Evolutionary conservation across 2,113 vertebrate genomes (phyloP), one percentile per base, ranked within the genome.

Genomic region (Acanthisitta chloris): DNA sequence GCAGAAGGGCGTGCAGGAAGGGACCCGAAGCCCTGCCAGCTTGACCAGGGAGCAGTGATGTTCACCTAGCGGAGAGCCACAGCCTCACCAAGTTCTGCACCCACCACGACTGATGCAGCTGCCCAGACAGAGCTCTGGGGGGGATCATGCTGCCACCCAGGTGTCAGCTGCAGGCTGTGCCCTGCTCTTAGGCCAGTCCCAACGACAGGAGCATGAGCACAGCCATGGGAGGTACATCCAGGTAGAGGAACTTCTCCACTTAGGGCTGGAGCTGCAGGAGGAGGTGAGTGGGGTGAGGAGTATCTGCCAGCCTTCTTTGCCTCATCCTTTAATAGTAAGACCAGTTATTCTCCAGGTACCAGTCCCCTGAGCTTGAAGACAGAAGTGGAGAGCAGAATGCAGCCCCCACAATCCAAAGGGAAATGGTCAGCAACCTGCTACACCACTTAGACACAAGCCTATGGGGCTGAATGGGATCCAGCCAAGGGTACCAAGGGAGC

Each of bases 91-190:
- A 70, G 34, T 34, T 54, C 46, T 76, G 46, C 62, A 54, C 14
- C n/a, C 25, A 31, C 29, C 70, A 61, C 4, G 8, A 13, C 14
- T 21, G 12, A 4, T 1, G 2, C 62, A 61, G 40, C 1, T 0
- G 48, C 62, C 17, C 17, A 10, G 48, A 36, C 4, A 34, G 34
- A 80, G 62, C 64, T 83, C 71, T 21, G 25, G 48, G 16, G 16
- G 18, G 17, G 62, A 42, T 26, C 1, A 2, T 29, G 19, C 61
- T 82, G 45, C 46, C 69, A 46, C 38, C 23, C 36, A 33, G 33
- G 28, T 52, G 19, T 34, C 69, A 67, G 20, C 34, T 69, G 87
- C 25, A 69, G 70, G 17, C 46, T 55, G 54, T 76, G 46, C 34
- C 62, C 54, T 48, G 31, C 79, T 48, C 48, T 33, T 16, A 54